phyloP scores from a whole-genome alignment of 2,888 invertebrate species.

The Chrysolina oricalcia region DNA sequence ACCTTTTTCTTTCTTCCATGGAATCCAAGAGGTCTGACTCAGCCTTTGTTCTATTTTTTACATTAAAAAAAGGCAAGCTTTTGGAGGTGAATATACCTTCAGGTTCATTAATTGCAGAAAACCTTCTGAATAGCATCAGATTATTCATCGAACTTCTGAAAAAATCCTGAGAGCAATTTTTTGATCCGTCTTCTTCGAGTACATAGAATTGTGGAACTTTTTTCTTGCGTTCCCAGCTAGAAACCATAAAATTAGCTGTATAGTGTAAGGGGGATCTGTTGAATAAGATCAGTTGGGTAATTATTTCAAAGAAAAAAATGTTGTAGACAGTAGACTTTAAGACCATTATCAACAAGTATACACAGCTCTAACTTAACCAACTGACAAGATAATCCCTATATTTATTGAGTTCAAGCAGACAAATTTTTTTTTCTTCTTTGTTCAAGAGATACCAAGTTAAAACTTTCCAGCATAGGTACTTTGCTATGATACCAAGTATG shows the following conservation, averaged over 20 bases:
- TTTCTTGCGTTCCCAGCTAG: constrained; percentile 37
- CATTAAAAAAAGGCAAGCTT: constrained; percentile 40
- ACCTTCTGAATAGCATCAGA: constrained; percentile 37
- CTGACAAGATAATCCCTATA: too few relatives aligned
- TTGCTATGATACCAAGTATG: too few relatives aligned
- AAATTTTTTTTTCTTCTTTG: too few relatives aligned
- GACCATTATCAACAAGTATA: too few relatives aligned
- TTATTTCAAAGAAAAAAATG: too few relatives aligned
- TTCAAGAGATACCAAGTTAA: too few relatives aligned
- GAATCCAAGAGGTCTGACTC: constrained; percentile 39
- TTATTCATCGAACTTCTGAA: constrained; percentile 36
- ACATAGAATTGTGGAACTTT: constrained; percentile 33
- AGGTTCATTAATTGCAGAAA: constrained; percentile 26
- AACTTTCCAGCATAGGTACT: too few relatives aligned
- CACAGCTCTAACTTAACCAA: too few relatives aligned
- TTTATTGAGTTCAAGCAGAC: too few relatives aligned
- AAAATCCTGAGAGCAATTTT: constrained; percentile 30
- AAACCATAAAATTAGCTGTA: constrained; percentile 15
- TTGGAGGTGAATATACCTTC: constrained; percentile 43
- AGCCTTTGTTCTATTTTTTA: constrained; percentile 10
- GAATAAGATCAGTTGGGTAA: too few relatives aligned
- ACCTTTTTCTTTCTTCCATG: constrained; percentile 39
- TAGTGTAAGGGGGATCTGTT: too few relatives aligned
- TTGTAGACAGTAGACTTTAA: too few relatives aligned
- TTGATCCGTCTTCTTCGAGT: constrained; percentile 37